Conservation (phyloP, 2,797 vertebrate genomes). For the Dicrostonyx torquatus region DNA sequence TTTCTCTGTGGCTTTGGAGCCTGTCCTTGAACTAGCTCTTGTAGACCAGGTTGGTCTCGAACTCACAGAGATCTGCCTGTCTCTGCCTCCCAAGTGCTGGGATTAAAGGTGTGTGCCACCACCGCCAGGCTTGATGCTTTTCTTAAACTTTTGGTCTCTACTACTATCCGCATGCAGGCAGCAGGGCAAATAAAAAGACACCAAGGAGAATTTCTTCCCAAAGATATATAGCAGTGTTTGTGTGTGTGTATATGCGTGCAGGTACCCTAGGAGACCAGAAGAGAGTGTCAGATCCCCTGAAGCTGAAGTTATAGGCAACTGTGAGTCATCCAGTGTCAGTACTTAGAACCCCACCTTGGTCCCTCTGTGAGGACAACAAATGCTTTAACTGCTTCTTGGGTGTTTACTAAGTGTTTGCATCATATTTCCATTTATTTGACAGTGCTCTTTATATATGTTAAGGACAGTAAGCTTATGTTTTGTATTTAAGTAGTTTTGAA, state of each 20-base stretch:
- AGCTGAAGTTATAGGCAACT: background rate
- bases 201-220: background rate
- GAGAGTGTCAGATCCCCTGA: background rate
- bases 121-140: too few species aligned
- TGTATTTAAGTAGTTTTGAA: background rate
- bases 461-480: background rate
- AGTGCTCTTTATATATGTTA: conserved; percentile 8
- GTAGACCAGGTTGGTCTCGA: too few species aligned
- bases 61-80: too few species aligned
- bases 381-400: background rate
- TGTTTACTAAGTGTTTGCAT: background rate
- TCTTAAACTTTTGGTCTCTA: background rate
- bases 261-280: background rate
- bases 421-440: conserved; percentile 48
- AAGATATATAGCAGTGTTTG: background rate
- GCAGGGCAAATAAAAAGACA: background rate
- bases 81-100: too few species aligned
- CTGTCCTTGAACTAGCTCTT: too few species aligned
- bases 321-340: background rate
- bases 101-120: too few species aligned
- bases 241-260: background rate
- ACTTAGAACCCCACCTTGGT: background rate
- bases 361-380: background rate
- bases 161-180: background rate
- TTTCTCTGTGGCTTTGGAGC: too few species aligned